Evolutionary conservation across 2,888 invertebrate species (phyloP), one percentile per base, ranked within the genome.

Genomic region (Agriopis aurantiaria): DNA sequence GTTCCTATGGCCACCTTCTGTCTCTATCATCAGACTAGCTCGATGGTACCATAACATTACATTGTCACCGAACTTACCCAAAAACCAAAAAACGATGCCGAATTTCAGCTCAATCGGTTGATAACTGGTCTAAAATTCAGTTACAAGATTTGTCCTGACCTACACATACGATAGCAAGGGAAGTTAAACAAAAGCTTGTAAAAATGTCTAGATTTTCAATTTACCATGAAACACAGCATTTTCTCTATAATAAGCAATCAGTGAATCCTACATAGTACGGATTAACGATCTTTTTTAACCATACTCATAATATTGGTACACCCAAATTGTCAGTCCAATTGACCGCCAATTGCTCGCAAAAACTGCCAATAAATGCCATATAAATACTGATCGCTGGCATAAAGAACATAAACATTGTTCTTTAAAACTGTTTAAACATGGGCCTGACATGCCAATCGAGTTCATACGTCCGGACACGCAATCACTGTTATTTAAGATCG

Each of bases 401-500:
- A 65, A 64, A 70, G 75, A 75, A 76, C 68, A 78, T 78, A 81
- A 80, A 79, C 80, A 80, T 72, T 74, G 72, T 73, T 74, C 75
- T 71, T 64, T 78, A 77, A 78, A 81, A 80, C 75, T 68, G 72
- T 77, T 75, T 76, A 75, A 74, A 79, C 75, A 74, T 73, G 71
- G 75, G 73, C 77, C 78, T 66, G 52, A 75, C 80, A 80, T 75
- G 78, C 75, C 76, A 69, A 73, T 71, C 76, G 68, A 7, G 46
- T 8, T 46, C 58, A 33, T 41, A 80, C 74, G 72, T 74, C 73
- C 74, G 69, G 77, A 77, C 80, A 77, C 81, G 82, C 84, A 84
- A 88, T 85, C 85, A 88, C 88, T 88, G 86, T 88, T 89, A 86
- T 90, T 87, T 86, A 90, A 87, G 85, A 85, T 84, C 83, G 80